These are phyloP conservation scores for Lissocephala sabroskyi DNA, from an alignment of 2,888 invertebrate species.

Conservation along the genomic window DNA sequence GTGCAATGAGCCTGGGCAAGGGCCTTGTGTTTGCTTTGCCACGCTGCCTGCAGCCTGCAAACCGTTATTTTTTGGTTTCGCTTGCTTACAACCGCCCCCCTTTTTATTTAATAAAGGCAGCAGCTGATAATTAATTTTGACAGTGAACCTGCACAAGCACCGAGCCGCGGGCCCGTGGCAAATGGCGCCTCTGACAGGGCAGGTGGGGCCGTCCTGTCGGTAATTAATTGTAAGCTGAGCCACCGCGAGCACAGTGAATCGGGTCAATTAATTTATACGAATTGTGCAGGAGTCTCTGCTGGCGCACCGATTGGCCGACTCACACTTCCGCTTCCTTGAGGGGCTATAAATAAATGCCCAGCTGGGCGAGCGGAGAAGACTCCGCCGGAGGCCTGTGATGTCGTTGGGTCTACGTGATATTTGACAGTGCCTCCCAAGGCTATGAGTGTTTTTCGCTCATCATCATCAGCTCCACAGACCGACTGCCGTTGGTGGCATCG, in stretches of 20 bases:
- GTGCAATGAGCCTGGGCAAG: conserved; percentile 17
- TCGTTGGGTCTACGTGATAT: not conserved
- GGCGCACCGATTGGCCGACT: conserved; percentile 6
- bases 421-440: not conserved
- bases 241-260: conserved; percentile 46
- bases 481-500: too few relatives aligned
- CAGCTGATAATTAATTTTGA: conserved; percentile 61
- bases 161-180: conserved; percentile 21
- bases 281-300: conserved; percentile 13
- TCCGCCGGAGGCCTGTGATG: not conserved
- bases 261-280: conserved; percentile 68
- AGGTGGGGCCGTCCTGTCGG: conserved; percentile 23
- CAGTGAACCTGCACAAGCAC: conserved; percentile 61
- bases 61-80: conserved; percentile 13
- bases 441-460: too few relatives aligned
- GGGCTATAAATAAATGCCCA: conserved; percentile 7
- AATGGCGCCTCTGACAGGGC: not conserved
- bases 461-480: conserved; percentile 20
- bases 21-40: too few relatives aligned
- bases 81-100: conserved; percentile 28
- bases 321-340: not conserved
- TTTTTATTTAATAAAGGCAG: conserved; percentile 56
- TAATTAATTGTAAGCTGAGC: conserved; percentile 69
- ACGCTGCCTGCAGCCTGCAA: conserved; percentile 24
- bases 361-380: not conserved